Evolutionary conservation across 2,113 vertebrate species (phyloP).

Genomic region (Callorhinus ursinus): DNA sequence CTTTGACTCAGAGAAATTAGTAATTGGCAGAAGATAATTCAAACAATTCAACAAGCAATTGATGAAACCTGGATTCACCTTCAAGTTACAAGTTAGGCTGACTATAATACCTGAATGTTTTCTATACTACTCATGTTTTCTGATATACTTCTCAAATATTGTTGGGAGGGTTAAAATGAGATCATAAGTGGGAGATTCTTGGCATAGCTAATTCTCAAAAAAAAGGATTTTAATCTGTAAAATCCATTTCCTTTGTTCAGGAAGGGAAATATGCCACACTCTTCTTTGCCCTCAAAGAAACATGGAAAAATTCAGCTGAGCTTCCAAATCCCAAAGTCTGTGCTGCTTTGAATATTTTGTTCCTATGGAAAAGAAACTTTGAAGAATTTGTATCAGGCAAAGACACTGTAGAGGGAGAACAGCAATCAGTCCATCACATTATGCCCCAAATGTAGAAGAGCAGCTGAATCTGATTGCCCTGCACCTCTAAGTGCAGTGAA

Average conservation of each 20-base stretch:
- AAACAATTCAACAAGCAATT: not conserved
- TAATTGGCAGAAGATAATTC: not conserved
- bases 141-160: not conserved
- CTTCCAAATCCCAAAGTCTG: not conserved
- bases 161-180: not conserved
- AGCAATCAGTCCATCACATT: slow-evolving; percentile 3
- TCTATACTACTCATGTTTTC: not conserved
- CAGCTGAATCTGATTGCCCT: not conserved
- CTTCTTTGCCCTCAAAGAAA: not conserved
- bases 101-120: not conserved
- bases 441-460: not conserved
- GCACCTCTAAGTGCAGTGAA: not conserved
- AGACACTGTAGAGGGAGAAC: not conserved
- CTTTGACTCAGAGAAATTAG: not conserved
- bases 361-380: slow-evolving; percentile 10
- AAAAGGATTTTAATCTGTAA: not conserved
- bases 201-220: not conserved
- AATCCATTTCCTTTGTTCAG: slow-evolving; percentile 12
- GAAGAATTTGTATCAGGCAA: not conserved
- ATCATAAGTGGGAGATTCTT: not conserved
- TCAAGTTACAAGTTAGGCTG: not conserved
- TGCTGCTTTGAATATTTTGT: not conserved
- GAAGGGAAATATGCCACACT: not conserved
- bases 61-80: not conserved
- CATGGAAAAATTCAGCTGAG: not conserved